A percentile compares a stretch with the other conserved stretches of the same genome.
Evolutionary conservation across 2,113 vertebrate genomes (phyloP).

Genomic region (Rostratula benghalensis): DNA sequence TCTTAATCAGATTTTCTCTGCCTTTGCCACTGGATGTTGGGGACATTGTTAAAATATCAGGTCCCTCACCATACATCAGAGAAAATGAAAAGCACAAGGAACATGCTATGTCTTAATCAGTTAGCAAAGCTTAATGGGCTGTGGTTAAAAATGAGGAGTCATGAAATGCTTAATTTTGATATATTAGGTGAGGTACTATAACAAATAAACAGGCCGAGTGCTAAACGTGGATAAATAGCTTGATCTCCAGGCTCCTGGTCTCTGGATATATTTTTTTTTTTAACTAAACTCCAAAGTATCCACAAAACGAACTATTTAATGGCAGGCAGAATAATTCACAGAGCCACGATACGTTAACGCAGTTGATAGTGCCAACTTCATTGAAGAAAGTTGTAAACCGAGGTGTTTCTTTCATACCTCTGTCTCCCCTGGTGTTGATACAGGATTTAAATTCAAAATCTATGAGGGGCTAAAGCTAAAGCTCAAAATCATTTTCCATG

Average conservation of each 20-base stretch:
- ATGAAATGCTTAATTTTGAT: constrained; percentile 53
- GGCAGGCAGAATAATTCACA: constrained; percentile 35
- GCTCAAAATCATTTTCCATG: constrained; percentile 64
- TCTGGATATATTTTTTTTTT: neutral
- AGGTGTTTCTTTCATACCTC: constrained; percentile 41
- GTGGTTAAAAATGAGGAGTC: constrained; percentile 57
- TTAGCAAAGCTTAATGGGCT: constrained; percentile 41
- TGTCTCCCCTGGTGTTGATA: constrained; percentile 50
- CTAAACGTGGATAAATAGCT: constrained; percentile 53
- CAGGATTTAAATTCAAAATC: constrained; percentile 60
- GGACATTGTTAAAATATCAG: neutral
- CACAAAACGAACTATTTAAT: constrained; percentile 41
- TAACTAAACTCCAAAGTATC: neutral
- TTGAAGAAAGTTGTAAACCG: constrained; percentile 45
- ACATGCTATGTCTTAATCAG: constrained; percentile 44
- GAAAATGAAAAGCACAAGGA: constrained; percentile 54
- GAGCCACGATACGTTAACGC: neutral
- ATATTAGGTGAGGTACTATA: constrained; percentile 54
- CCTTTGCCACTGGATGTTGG: neutral
- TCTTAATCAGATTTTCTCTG: neutral
- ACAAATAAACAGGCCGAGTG: constrained; percentile 41
- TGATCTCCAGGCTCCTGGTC: constrained; percentile 42
- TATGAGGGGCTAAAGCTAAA: constrained; percentile 47
- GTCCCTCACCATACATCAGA: neutral
- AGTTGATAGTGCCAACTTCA: neutral